Percentiles rank a stretch among this genome's conserved stretches.
These are phyloP conservation scores for Eupristina koningsbergeri DNA, from an alignment of 1,140 invertebrate species.

Conservation along the genomic window DNA sequence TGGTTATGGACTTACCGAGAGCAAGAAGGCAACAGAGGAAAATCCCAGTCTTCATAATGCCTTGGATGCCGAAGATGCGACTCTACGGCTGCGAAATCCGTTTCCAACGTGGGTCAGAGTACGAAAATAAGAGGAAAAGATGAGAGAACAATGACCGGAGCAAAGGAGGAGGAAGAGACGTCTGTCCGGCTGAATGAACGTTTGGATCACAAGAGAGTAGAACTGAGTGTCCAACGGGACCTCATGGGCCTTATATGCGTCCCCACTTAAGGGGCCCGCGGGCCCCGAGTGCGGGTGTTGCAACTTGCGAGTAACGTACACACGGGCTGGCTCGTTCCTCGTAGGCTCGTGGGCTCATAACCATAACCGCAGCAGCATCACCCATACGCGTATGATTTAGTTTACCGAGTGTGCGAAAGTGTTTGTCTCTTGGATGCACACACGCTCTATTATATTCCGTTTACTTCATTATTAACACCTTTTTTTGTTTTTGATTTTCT, in stretches of 20 bases:
- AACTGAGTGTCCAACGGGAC: constrained; percentile 66
- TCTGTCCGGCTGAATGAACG: constrained; percentile 6
- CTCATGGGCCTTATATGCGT: constrained; percentile 70
- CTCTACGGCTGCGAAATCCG: neutral
- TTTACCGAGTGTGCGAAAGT: neutral
- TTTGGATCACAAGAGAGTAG: constrained; percentile 69
- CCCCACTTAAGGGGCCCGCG: constrained; percentile 62
- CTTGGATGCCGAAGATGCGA: neutral
- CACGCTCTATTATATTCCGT: neutral
- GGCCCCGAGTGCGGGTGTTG: constrained; percentile 13
- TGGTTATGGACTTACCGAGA: constrained; percentile 63
- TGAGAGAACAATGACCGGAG: neutral
- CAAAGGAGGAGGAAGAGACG: no score
- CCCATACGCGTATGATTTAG: neutral
- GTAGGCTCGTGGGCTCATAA: neutral
- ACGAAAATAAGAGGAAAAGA: neutral
- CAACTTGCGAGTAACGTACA: no score
- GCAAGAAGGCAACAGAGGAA: constrained; percentile 58
- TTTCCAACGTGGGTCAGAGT: neutral
- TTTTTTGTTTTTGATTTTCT: no score
- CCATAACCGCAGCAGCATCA: neutral
- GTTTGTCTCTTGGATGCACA: neutral
- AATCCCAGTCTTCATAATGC: constrained; percentile 65
- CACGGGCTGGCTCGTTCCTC: no score
- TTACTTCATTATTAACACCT: no score